Base-by-base conservation (phyloP, 1,140 invertebrate genomes). In the Ceratosolen solmsi region DNA sequence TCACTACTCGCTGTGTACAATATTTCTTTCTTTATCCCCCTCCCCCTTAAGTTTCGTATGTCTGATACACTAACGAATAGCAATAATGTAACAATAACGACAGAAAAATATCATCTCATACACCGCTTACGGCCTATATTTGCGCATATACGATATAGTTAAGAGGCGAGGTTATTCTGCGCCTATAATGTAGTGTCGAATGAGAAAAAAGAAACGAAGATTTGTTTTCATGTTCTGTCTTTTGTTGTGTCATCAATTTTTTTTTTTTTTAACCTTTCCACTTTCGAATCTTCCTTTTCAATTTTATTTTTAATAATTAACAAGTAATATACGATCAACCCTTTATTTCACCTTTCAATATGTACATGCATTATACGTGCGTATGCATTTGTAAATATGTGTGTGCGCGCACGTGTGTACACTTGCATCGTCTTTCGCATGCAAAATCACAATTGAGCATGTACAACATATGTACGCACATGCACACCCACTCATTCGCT, bases 51-150 rank as follows among this genome's bases (percentile, higher is more conserved):
- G 41, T 74, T 70, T 85, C 60, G 54, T 83, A 84, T 60, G 80
- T 85, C 85, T 86, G 71, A 84, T 84, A 83, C 76, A 84, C 73
- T 84, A 84, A 84, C 84, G 58, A 73, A 87, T 71, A 82, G 56
- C 72, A 71, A 77, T 82, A 71, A 77, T 78, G 38, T 84, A 87
- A 87, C 85, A 87, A 84, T 87, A 87, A 87, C 86, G 86, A 87
- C 86, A 87, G 85, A 87, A 87, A 87, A 87, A 87, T 87, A 87
- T 86, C 84, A 84, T 85, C 84, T 86, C 74, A 68, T 63, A 71
- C 17, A 79, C 51, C 22, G 22, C 49, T 27, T 65, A 80, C 49
- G 46, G 22, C 20, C 41, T 51, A 49, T 76, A 81, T 75, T 76
- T 65, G 13, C 11, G 25, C 30, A 63, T 46, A 54, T 30, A 38